phyloP scores from a whole-genome alignment of 1,140 invertebrate species.

The Aethina tumida region DNA sequence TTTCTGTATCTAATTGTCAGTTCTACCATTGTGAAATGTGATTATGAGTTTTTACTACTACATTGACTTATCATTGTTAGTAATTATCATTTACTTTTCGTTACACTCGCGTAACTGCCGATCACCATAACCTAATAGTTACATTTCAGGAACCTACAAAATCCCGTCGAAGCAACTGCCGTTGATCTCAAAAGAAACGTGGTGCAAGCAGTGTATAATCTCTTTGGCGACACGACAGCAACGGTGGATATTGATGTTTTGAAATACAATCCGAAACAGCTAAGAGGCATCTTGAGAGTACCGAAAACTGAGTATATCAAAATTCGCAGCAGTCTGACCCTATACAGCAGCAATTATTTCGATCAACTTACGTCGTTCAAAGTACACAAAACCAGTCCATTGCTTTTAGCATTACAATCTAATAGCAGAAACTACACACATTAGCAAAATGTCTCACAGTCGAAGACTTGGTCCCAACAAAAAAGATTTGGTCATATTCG shows the following conservation, averaged over 20 bases:
- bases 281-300: slow-evolving; percentile 47
- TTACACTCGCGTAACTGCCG: slow-evolving; percentile 1
- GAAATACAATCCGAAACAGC: slow-evolving; percentile 40
- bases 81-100: slow-evolving; percentile 17
- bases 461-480: slow-evolving; percentile 43
- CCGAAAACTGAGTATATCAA: slow-evolving; percentile 43
- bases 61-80: slow-evolving; percentile 36
- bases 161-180: slow-evolving; percentile 35
- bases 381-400: slow-evolving; percentile 43
- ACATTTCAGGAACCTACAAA: slow-evolving; percentile 41
- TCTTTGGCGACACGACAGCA: slow-evolving; percentile 50
- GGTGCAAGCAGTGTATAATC: slow-evolving; percentile 38
- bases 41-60: slow-evolving; percentile 29
- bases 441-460: slow-evolving; percentile 40
- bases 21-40: no score
- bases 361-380: slow-evolving; percentile 42
- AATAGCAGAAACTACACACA: slow-evolving; percentile 34
- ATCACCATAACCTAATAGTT: slow-evolving; percentile 17
- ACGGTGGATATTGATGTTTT: slow-evolving; percentile 45
- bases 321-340: slow-evolving; percentile 44
- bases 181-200: slow-evolving; percentile 48
- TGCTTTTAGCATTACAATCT: slow-evolving; percentile 32
- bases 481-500: slow-evolving; percentile 80
- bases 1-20: no score
- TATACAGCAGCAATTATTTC: slow-evolving; percentile 44